phyloP scores from a whole-genome alignment of 2,113 vertebrate genomes.

The Crotalus viridis region DNA sequence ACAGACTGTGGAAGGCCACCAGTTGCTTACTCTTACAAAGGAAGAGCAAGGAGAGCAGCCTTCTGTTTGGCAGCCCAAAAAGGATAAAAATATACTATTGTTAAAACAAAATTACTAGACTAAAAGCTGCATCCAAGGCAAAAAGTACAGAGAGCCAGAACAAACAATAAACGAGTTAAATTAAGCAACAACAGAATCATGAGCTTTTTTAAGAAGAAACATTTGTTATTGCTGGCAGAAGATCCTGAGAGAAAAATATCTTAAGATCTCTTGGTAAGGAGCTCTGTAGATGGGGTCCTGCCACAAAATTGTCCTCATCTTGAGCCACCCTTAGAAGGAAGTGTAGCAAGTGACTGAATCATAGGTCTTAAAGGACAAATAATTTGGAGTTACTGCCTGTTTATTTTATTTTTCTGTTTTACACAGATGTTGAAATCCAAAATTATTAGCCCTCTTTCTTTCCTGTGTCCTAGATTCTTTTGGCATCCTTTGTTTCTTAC shows the following conservation, averaged over 20 bases:
- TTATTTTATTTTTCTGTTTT: conserved; percentile 3
- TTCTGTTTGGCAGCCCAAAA: not conserved
- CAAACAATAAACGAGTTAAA: not conserved
- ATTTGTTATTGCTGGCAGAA: not conserved
- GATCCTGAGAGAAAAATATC: not conserved
- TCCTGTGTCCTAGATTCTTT: not conserved
- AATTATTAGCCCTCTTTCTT: conserved; percentile 17
- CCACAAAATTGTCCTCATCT: not conserved
- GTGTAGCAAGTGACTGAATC: not conserved
- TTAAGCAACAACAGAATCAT: not conserved
- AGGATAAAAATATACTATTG: conserved; percentile 1
- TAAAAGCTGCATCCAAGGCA: not conserved
- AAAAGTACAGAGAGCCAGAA: not conserved
- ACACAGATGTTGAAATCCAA: conserved; percentile 9
- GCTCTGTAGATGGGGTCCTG: not conserved
- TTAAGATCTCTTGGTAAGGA: not conserved
- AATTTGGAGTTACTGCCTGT: conserved; percentile 3
- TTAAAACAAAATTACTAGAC: conserved; percentile 1
- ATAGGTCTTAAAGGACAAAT: not conserved
- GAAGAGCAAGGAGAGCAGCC: not conserved
- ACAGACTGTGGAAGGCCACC: not conserved
- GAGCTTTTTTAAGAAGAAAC: not conserved
- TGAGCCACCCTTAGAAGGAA: not conserved
- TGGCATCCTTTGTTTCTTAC: not conserved
- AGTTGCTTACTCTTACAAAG: not conserved